Base-by-base conservation (phyloP, 2,113 vertebrate species). In the Ellobius talpinus region DNA sequence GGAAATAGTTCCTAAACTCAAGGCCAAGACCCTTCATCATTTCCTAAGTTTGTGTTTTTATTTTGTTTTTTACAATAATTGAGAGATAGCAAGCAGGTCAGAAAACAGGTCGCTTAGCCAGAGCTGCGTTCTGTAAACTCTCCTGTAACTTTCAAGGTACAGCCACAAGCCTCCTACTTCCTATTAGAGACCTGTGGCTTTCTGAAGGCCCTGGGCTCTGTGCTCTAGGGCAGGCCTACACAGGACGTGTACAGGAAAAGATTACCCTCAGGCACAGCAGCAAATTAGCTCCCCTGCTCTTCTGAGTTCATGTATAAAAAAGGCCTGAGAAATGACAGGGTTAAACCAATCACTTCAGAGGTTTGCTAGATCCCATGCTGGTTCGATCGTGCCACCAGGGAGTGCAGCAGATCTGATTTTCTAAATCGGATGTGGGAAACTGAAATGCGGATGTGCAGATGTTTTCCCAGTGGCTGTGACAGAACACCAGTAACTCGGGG, bases 231-330 rank as follows among this genome's bases (percentile, higher is more conserved):
- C 36, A 50, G 42, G 14, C 31, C 33, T 50, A 4, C 23, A 33
- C 5, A 6, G 42, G 2, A 1, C 1, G 0, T 0, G 5, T 8
- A 2, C 70, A 26, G 23, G 50, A 5, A 42, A 36, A 72, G 9
- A 55, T 10, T 14, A 31, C 5, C 31, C 58, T 19, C 5, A 24
- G 13, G 58, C 11, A 29, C 33, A 2, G 21, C 4, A 78, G 33
- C n/a, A 14, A 31, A 29, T 1, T 0, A 21, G 11, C 19, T 45
- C 29, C 6, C 8, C 16, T 21, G 13, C 68, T 52, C 14, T 78
- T 52, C 36, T 0, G 61, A n/a, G 76, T 45, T n/a, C 50, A 5
- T 0, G 10, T 2, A 23, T 3, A 23, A 63, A 26, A n/a, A 42
- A 24, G 66, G 66, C 31, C 45, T 39, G 5, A n/a, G 66, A 55